These are phyloP conservation scores for Phainopepla nitens DNA, from an alignment of 2,113 vertebrate species.

Conservation along the genomic window DNA sequence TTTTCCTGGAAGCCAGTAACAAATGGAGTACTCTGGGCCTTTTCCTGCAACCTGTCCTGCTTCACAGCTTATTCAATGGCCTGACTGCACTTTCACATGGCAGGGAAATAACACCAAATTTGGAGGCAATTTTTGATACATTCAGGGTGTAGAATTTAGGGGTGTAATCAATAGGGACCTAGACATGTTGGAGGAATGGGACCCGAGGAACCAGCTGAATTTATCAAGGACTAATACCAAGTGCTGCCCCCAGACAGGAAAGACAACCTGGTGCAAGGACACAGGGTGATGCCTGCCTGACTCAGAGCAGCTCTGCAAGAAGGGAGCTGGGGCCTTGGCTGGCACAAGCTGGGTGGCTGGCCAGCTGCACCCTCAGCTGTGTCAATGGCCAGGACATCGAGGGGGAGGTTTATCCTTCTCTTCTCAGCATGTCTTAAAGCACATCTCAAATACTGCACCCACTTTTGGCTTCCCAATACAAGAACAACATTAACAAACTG, in stretches of 20 bases:
- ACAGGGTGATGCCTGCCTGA: background rate
- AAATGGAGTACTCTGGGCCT: background rate
- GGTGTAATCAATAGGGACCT: background rate
- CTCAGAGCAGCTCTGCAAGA: background rate
- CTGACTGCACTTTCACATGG: background rate
- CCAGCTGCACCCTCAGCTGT: fast-evolving
- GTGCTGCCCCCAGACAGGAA: background rate
- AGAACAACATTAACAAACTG: background rate
- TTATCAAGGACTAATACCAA: background rate
- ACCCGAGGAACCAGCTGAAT: background rate
- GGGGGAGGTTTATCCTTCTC: background rate
- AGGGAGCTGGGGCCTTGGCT: no score
- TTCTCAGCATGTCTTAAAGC: background rate
- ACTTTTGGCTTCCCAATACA: background rate
- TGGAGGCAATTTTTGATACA: background rate
- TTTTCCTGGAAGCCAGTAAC: background rate
- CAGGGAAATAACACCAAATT: background rate
- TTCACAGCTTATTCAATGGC: background rate
- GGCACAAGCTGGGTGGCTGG: background rate
- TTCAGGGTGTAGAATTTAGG: background rate
- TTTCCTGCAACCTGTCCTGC: background rate
- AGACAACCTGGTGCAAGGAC: background rate
- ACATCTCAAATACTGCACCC: background rate
- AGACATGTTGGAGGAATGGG: background rate
- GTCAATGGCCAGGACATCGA: background rate